Evolutionary conservation across 2,888 invertebrate species (phyloP).

Genomic region (Scaptomyza tumidula): DNA sequence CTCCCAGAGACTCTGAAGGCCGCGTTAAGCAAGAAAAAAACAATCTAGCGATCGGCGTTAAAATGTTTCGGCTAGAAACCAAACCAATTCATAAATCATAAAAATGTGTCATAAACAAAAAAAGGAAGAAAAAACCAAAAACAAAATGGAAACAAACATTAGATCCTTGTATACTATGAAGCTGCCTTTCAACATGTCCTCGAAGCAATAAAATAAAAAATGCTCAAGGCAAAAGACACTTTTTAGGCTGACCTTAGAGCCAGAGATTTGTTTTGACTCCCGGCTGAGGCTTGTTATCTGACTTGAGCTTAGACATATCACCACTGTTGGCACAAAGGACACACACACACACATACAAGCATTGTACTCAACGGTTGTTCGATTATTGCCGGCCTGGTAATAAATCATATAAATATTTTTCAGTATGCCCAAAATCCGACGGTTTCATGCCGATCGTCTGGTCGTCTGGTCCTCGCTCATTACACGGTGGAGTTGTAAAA

Average conservation of each 20-base stretch:
- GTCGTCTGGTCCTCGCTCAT: slow-evolving; percentile 68
- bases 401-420: slow-evolving; percentile 84
- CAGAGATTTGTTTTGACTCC: slow-evolving; percentile 77
- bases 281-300: slow-evolving; percentile 67
- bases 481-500: slow-evolving; percentile 76
- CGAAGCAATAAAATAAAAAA: slow-evolving; percentile 72
- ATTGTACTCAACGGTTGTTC: slow-evolving; percentile 64
- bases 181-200: slow-evolving; percentile 77
- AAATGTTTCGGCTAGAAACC: slow-evolving; percentile 59
- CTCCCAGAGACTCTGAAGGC: slow-evolving; percentile 48
- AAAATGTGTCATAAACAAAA: slow-evolving; percentile 77
- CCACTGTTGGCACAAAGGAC: slow-evolving; percentile 27
- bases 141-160: slow-evolving; percentile 56
- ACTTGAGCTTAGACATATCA: slow-evolving; percentile 35
- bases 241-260: slow-evolving; percentile 44
- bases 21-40: slow-evolving; percentile 31
- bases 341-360: slow-evolving; percentile 6
- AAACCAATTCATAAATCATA: slow-evolving; percentile 84
- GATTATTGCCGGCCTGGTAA: slow-evolving; percentile 80
- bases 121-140: slow-evolving; percentile 55
- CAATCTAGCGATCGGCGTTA: slow-evolving; percentile 45
- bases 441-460: slow-evolving; percentile 40
- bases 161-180: slow-evolving; percentile 23
- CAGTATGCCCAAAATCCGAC: slow-evolving; percentile 56
- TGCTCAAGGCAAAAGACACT: slow-evolving; percentile 53